Conservation (phyloP, 2,113 vertebrate species). For the Lipophrys pholis region DNA sequence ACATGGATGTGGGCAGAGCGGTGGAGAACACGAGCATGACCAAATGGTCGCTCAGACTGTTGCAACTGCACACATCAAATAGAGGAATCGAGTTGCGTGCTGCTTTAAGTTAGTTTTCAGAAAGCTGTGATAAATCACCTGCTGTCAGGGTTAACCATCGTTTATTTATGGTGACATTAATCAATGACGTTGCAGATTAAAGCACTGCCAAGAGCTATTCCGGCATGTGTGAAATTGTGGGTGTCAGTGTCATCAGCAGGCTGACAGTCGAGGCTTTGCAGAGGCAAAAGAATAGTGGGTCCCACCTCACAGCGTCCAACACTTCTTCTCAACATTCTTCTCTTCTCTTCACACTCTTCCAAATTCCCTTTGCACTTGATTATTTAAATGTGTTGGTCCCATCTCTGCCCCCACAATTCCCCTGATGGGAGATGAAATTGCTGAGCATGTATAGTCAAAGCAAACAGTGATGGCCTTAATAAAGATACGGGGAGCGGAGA, state of each 20-base stretch:
- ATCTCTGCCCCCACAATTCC: slow-evolving; percentile 43
- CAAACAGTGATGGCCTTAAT: slow-evolving; percentile 86
- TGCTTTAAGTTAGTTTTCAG: not conserved
- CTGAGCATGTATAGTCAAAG: slow-evolving; percentile 87
- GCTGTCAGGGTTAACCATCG: slow-evolving; percentile 5
- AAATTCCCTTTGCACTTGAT: slow-evolving; percentile 3
- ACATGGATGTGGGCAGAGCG: slow-evolving; percentile 52
- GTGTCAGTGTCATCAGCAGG: slow-evolving; percentile 4
- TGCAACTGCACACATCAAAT: slow-evolving; percentile 19
- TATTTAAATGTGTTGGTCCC: slow-evolving; percentile 37
- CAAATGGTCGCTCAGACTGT: slow-evolving; percentile 16
- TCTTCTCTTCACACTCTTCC: slow-evolving; percentile 19
- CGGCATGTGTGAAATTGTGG: slow-evolving; percentile 27
- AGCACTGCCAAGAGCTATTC: slow-evolving; percentile 8
- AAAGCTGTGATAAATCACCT: slow-evolving; percentile 19
- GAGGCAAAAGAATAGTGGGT: slow-evolving; percentile 20
- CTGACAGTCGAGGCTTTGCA: not conserved
- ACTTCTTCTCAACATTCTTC: not conserved
- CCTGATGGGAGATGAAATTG: slow-evolving; percentile 55
- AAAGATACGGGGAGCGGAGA: slow-evolving; percentile 80
- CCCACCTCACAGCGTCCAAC: not conserved
- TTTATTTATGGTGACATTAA: slow-evolving; percentile 8
- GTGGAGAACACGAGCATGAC: slow-evolving; percentile 29
- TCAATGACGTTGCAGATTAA: slow-evolving; percentile 10
- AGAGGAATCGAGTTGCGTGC: not conserved